Base-by-base conservation (phyloP, 2,113 vertebrate genomes). In the Stigmatopora nigra region DNA sequence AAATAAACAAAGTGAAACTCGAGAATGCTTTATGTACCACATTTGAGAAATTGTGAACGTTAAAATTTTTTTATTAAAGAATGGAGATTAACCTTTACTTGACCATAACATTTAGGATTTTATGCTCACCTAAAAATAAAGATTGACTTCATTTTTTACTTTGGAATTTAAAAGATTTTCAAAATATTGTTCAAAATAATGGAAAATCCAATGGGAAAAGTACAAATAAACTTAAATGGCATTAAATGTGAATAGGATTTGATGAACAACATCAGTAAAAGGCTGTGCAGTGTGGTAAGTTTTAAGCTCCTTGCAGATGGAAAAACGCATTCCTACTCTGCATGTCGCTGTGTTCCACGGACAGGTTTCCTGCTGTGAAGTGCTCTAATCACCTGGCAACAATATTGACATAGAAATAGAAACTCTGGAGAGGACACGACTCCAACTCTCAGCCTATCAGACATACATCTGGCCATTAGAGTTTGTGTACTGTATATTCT, bases 381-480 rank as follows among this genome's bases (percentile, higher is more conserved):
- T 80, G 84, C 86, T 87, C 86, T 87, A 89, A 87, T 89, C 81
- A 86, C 82, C 86, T 88, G 79, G 84, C 77, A 88, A 84, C 79
- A 79, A 86, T 85, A 86, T 84, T 85, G 87, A 84, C 86, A 82
- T 82, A 88, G 84, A 88, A 86, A 82, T 79, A 87, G 78, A 87
- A 82, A 83, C 81, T 80, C 67, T 76, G 81, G 73, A 74, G 58
- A 81, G 75, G 65, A 73, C 79, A 78, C 65, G 64, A 68, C 69
- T 79, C 73, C 80, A 71, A 76, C 81, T 81, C 78, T 75, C 81
- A 57, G 62, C 61, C 55, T 71, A 67, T 76, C 45, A 66, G 41
- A 78, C 68, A 83, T 79, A 78, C 78, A 79, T 83, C 78, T 80
- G 74, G 48, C 71, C 44, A 14, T 74, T 36, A 64, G 51, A 69